These are phyloP conservation scores for Casuarius casuarius DNA, from an alignment of 2,113 vertebrate genomes.

Conservation along the genomic window DNA sequence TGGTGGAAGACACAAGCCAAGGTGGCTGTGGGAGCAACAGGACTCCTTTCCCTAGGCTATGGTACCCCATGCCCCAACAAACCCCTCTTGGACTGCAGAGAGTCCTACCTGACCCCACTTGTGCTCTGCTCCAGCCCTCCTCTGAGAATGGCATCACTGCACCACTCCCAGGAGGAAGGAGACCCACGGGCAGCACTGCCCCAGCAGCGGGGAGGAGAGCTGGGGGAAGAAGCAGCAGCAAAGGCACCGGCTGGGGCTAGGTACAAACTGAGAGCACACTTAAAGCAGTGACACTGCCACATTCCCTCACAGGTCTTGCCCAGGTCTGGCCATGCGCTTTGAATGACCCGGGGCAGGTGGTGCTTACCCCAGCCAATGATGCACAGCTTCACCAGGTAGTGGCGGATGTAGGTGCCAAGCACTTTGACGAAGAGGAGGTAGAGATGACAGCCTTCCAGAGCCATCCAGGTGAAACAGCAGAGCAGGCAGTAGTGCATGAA, in stretches of 20 bases:
- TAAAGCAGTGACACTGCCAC: neutral
- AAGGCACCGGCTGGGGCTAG: neutral
- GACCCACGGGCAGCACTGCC: neutral
- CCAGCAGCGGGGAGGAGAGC: neutral
- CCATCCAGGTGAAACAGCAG: constrained; percentile 85
- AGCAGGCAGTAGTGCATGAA: constrained; percentile 84
- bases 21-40: too few species aligned
- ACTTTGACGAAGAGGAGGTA: constrained; percentile 77
- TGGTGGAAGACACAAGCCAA: too few species aligned
- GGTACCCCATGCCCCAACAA: too few species aligned
- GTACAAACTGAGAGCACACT: neutral
- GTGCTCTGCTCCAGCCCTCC: neutral
- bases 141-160: neutral
- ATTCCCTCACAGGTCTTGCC: accelerated
- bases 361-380: constrained; percentile 82
- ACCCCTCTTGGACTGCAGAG: neutral
- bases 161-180: neutral
- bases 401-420: constrained; percentile 66
- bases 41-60: too few species aligned
- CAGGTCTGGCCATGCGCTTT: neutral
- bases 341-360: neutral
- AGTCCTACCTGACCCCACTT: neutral
- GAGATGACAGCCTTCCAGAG: constrained; percentile 82
- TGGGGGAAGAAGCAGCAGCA: neutral
- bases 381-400: constrained; percentile 80